phyloP scores from a whole-genome alignment of 2,888 invertebrate species.

The Mythimna lalbum region DNA sequence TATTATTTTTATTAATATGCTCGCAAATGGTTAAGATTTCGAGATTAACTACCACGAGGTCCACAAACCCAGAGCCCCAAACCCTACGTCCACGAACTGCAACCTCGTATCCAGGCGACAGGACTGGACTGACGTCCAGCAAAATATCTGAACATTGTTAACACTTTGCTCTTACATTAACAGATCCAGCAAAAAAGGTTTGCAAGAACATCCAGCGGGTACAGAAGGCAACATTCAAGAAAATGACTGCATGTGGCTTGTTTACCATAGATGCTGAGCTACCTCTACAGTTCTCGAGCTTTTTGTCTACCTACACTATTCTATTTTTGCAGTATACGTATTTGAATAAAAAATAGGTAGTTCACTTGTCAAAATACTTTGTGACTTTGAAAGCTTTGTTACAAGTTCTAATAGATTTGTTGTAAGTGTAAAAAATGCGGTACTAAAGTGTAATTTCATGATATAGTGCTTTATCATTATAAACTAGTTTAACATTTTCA shows the following conservation, averaged over 20 bases:
- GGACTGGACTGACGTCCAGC: neutral
- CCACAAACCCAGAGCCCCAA: no score
- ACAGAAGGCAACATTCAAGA: neutral
- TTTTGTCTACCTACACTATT: slow-evolving; percentile 3
- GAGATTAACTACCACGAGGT: neutral
- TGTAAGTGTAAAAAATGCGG: no score
- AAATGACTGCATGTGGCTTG: slow-evolving; percentile 5
- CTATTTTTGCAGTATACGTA: slow-evolving; percentile 10
- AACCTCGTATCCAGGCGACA: neutral
- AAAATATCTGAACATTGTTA: no score
- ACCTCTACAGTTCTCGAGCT: neutral
- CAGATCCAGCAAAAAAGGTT: neutral
- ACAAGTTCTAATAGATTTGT: no score
- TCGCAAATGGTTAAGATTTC: neutral
- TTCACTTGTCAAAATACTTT: no score
- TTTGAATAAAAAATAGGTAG: neutral
- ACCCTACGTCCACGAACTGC: no score
- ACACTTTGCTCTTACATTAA: neutral
- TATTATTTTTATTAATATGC: no score
- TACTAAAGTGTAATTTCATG: no score
- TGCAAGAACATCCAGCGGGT: slow-evolving; percentile 11
- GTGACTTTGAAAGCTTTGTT: no score
- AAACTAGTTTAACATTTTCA: no score
- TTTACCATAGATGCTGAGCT: slow-evolving; percentile 14
- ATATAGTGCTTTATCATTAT: no score